Conservation (phyloP, 2,888 invertebrate genomes). For the Ophraella communa region DNA sequence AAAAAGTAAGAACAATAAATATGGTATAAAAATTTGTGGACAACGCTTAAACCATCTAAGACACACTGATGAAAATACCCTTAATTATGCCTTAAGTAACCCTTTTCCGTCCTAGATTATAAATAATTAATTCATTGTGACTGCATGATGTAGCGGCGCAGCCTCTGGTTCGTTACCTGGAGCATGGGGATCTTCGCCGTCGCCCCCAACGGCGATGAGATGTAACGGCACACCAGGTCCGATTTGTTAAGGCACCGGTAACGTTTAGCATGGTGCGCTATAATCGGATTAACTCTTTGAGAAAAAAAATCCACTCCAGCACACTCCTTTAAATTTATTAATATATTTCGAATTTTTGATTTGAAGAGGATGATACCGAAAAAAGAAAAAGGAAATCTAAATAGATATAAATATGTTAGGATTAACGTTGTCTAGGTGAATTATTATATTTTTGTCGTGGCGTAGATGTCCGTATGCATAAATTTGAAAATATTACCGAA, state of each 20-base stretch:
- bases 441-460: background rate
- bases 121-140: conserved; percentile 12
- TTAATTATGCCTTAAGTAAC: too few relatives aligned
- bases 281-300: conserved; percentile 43
- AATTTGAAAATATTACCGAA: background rate
- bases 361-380: conserved; percentile 18
- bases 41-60: too few relatives aligned
- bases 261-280: conserved; percentile 36
- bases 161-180: background rate
- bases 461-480: background rate
- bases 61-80: too few relatives aligned
- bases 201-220: conserved; percentile 25
- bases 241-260: conserved; percentile 41
- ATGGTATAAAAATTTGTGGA: too few relatives aligned
- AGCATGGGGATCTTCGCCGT: conserved; percentile 19
- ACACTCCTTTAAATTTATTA: conserved; percentile 35
- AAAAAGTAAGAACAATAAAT: too few relatives aligned
- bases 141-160: background rate
- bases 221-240: conserved; percentile 36
- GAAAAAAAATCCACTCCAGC: conserved; percentile 29
- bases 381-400: conserved; percentile 10
- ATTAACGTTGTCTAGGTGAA: conserved; percentile 22
- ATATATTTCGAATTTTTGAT: conserved; percentile 12
- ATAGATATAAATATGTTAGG: conserved; percentile 17
- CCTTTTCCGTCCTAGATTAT: too few relatives aligned